Evolutionary conservation across 2,888 invertebrate genomes (phyloP).

Genomic region (Clepsis dumicolana): DNA sequence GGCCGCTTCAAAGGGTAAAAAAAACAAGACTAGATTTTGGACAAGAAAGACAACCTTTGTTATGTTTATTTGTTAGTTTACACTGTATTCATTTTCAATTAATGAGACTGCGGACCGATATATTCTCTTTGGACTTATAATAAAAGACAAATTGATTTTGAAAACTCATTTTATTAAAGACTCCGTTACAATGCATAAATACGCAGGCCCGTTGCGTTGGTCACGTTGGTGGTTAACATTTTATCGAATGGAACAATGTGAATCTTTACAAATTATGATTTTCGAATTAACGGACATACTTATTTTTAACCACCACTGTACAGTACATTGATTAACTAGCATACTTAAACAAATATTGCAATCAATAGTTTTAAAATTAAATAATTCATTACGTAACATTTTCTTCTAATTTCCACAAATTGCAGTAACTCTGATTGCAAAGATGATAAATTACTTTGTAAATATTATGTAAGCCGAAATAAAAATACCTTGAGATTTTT

Average conservation of each 20-base stretch:
- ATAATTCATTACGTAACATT: no score
- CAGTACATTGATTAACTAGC: not conserved
- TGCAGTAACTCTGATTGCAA: no score
- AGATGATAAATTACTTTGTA: not conserved
- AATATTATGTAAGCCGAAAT: not conserved
- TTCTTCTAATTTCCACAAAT: no score
- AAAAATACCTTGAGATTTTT: not conserved
- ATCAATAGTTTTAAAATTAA: not conserved
- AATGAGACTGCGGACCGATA: no score
- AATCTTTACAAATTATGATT: not conserved
- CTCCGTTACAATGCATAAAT: not conserved
- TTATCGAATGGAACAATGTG: no score
- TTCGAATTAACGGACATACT: not conserved
- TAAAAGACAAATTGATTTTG: not conserved
- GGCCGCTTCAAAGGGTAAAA: no score
- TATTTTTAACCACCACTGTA: not conserved
- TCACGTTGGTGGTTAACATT: no score
- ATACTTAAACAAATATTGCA: not conserved
- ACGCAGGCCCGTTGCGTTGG: not conserved
- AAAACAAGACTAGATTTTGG: no score
- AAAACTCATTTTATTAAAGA: slow-evolving; percentile 2
- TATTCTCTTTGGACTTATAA: not conserved
- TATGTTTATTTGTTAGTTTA: no score
- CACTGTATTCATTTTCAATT: no score
- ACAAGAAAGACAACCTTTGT: no score